A percentile compares a stretch with the other conserved stretches of the same genome.
Conservation (phyloP, 2,113 vertebrate species). For the Oplegnathus fasciatus region DNA sequence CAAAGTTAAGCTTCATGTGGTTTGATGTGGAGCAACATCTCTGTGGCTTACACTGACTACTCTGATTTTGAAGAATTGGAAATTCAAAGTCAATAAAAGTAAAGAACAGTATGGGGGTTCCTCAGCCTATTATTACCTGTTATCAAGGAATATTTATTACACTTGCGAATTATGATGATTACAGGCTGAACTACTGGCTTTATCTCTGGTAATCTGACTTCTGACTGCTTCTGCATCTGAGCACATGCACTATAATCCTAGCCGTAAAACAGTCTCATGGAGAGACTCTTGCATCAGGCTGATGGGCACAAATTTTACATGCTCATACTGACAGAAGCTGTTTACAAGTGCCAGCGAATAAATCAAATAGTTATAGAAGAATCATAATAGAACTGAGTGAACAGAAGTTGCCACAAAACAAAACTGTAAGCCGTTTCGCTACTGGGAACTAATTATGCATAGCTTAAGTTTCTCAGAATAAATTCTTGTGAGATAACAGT, state of each 20-base stretch:
- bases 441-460: conserved; percentile 42
- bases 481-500: conserved; percentile 15
- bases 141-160: conserved; percentile 58
- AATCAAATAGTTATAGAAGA: conserved; percentile 23
- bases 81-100: conserved; percentile 28
- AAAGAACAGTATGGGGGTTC: neutral
- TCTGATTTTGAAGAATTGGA: conserved; percentile 37
- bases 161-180: conserved; percentile 50
- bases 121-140: conserved; percentile 1
- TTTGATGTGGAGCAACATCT: conserved; percentile 40
- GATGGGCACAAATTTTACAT: conserved; percentile 27
- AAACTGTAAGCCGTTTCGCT: neutral
- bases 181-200: conserved; percentile 26
- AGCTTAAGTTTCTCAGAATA: conserved; percentile 13
- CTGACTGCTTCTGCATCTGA: conserved; percentile 32
- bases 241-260: conserved; percentile 16
- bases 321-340: conserved; percentile 14
- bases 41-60: conserved; percentile 8
- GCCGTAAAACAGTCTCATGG: conserved; percentile 35
- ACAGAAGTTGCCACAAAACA: conserved; percentile 4
- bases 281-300: conserved; percentile 12
- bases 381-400: conserved; percentile 3
- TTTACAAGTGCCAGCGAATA: conserved; percentile 24
- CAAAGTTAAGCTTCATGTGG: conserved; percentile 24
- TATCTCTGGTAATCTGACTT: conserved; percentile 24